phyloP scores from a whole-genome alignment of 2,113 vertebrate species.

The Polyodon spathula region DNA sequence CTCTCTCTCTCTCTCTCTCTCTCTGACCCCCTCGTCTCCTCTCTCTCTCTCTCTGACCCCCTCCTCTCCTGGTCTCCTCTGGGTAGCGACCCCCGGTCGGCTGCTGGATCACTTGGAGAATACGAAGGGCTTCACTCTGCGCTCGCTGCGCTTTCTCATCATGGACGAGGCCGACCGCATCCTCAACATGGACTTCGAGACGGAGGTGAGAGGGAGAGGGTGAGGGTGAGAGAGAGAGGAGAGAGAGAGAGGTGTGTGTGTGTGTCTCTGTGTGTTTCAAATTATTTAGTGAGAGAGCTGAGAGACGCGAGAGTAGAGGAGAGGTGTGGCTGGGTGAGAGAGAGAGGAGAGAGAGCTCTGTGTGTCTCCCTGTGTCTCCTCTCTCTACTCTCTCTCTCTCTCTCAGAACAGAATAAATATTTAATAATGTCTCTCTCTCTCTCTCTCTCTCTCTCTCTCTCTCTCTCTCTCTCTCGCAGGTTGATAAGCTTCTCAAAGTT shows the following conservation, averaged over 20 bases:
- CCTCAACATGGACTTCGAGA: constrained; percentile 98
- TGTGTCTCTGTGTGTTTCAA: no score
- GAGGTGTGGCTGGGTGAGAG: no score
- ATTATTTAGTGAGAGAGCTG: no score
- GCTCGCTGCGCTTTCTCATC: constrained; percentile 84
- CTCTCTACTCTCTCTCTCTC: background rate
- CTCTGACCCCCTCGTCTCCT: no score
- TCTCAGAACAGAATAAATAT: no score
- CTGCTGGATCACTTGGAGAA: constrained; percentile 94
- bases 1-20: no score
- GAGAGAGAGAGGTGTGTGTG: background rate
- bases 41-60: constrained; percentile 9
- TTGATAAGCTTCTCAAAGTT: constrained; percentile 94
- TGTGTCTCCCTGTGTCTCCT: background rate
- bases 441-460: background rate
- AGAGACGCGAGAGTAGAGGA: no score
- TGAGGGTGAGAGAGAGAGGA: no score
- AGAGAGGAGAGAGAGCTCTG: no score
- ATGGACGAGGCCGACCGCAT: constrained; percentile 97
- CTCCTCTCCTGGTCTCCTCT: background rate
- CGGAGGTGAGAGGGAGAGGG: constrained; percentile 80
- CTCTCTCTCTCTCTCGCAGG: constrained; percentile 50
- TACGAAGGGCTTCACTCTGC: constrained; percentile 88
- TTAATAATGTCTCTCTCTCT: background rate
- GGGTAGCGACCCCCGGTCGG: constrained; percentile 92